phyloP scores from a whole-genome alignment of 1,140 invertebrate species.

The Argopecten irradians region DNA sequence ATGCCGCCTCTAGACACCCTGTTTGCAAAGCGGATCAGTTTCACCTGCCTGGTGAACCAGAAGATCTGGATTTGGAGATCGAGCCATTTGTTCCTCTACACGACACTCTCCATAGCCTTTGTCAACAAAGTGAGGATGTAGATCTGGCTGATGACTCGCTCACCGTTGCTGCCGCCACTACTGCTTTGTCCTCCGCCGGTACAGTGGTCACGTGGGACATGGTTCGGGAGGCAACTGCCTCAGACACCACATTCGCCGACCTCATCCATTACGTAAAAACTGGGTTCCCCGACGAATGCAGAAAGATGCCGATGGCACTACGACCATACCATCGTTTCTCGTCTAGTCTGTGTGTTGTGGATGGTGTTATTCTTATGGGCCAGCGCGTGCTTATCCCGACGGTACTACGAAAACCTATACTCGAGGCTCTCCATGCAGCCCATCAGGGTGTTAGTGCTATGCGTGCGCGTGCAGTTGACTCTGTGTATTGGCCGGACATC shows the following conservation, averaged over 20 bases:
- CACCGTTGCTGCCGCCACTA: slow-evolving; percentile 35
- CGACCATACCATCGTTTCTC: slow-evolving; percentile 27
- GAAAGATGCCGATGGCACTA: neutral
- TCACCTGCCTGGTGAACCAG: slow-evolving; percentile 1
- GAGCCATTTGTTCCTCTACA: neutral
- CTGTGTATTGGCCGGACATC: slow-evolving; percentile 39
- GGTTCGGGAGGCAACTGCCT: slow-evolving; percentile 36
- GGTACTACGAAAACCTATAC: slow-evolving; percentile 32
- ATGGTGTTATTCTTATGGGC: slow-evolving; percentile 45
- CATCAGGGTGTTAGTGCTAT: slow-evolving; percentile 44
- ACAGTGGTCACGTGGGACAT: slow-evolving; percentile 39
- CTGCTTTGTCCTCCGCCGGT: neutral
- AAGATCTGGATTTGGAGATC: slow-evolving; percentile 25
- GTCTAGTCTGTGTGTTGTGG: slow-evolving; percentile 28
- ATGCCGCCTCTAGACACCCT: slow-evolving; percentile 41
- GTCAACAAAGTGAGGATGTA: neutral
- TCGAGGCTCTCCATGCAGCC: slow-evolving; percentile 45
- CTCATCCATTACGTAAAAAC: slow-evolving; percentile 39
- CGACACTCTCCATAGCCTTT: slow-evolving; percentile 30
- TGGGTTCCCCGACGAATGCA: slow-evolving; percentile 41
- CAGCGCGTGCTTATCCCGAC: slow-evolving; percentile 41
- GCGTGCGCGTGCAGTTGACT: slow-evolving; percentile 33
- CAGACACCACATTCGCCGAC: slow-evolving; percentile 34
- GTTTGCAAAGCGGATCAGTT: slow-evolving; percentile 5
- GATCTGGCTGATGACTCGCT: slow-evolving; percentile 35